Conservation (phyloP, 2,113 vertebrate genomes). For the Anguilla rostrata region DNA sequence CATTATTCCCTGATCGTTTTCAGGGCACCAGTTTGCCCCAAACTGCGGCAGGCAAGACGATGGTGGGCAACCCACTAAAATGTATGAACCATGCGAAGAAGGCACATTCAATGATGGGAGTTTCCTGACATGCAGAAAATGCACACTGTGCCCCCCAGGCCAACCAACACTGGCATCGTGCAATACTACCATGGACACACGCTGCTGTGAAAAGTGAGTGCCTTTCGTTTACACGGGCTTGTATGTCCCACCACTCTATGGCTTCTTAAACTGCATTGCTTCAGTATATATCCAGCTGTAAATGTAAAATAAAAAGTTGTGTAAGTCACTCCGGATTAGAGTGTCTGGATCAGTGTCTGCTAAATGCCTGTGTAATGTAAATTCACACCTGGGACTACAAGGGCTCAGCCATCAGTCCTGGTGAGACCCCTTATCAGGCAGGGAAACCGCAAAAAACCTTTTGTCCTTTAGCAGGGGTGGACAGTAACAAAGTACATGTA, state of each 20-base stretch:
- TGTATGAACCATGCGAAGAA: rapidly evolving
- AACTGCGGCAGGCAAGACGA: constrained; percentile 55
- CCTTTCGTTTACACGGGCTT: background rate
- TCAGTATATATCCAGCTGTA: no score
- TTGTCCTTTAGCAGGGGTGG: no score
- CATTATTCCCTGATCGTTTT: background rate
- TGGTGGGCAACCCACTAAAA: rapidly evolving
- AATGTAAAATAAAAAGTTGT: background rate
- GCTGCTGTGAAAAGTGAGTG: constrained; percentile 37
- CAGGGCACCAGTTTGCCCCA: constrained; percentile 37
- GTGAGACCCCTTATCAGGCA: no score
- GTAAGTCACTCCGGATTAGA: no score
- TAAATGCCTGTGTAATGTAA: no score
- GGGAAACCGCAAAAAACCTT: no score
- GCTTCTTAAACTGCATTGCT: no score
- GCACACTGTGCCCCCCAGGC: background rate
- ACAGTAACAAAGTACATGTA: no score
- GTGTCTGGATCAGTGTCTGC: no score
- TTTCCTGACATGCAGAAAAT: rapidly evolving
- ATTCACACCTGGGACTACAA: no score
- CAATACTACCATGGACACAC: background rate
- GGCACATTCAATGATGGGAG: constrained; percentile 52
- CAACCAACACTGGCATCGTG: background rate
- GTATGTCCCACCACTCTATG: no score
- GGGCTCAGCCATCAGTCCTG: no score